These are phyloP conservation scores for Cebidichthys violaceus DNA, from an alignment of 2,113 vertebrate species.

Conservation along the genomic window DNA sequence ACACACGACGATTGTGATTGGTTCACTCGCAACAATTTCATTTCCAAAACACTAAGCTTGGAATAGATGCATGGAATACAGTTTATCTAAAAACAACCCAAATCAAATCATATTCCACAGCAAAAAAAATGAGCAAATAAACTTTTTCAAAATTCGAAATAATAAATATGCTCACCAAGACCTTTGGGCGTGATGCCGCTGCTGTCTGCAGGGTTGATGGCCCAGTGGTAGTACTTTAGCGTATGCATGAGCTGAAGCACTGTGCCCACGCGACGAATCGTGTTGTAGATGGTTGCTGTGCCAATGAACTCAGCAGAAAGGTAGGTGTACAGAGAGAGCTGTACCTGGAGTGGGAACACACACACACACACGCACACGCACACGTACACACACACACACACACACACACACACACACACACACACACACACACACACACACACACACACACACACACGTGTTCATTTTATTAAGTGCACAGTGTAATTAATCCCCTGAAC, in stretches of 20 bases:
- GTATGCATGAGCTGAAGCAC: conserved; percentile 97
- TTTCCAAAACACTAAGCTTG: conserved; percentile 30
- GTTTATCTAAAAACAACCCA: conserved; percentile 16
- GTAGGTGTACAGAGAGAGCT: conserved; percentile 95
- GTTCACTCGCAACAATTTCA: conserved; percentile 35
- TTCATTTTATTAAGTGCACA: neutral
- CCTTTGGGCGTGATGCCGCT: conserved; percentile 92
- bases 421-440: conserved; percentile 43
- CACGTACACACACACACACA: conserved; percentile 41
- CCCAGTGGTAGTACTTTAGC: conserved; percentile 98
- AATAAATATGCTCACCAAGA: conserved; percentile 85
- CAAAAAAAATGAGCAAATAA: neutral
- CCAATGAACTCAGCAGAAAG: conserved; percentile 97
- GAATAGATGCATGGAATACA: conserved; percentile 38
- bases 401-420: conserved; percentile 32
- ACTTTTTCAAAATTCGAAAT: neutral
- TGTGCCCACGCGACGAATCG: conserved; percentile 95
- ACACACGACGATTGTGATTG: conserved; percentile 45
- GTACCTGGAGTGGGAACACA: conserved; percentile 84
- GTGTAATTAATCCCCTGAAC: neutral
- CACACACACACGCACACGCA: conserved; percentile 1
- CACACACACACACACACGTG: conserved; percentile 15
- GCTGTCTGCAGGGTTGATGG: conserved; percentile 89
- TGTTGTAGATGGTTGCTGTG: conserved; percentile 94
- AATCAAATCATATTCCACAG: conserved; percentile 17